Evolutionary conservation across 2,888 invertebrate genomes (phyloP).

Genomic region (Drosophila melanosoma): DNA sequence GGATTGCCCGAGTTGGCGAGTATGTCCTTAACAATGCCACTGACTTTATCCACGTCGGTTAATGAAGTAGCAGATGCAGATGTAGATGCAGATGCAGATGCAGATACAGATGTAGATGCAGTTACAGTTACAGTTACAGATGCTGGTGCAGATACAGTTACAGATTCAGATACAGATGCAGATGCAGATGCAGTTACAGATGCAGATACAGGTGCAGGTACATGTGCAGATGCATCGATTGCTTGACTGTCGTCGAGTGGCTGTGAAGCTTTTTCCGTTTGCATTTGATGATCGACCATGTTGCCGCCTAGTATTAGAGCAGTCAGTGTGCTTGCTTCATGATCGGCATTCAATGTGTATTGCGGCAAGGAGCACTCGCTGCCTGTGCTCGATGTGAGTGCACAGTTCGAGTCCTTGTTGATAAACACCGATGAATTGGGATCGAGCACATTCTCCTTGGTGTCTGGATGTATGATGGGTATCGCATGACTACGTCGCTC

Average conservation of each 20-base stretch:
- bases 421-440: slow-evolving; percentile 62
- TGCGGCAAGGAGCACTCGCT: slow-evolving; percentile 54
- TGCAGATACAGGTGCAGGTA: not conserved
- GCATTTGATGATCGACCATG: slow-evolving; percentile 74
- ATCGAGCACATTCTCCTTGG: slow-evolving; percentile 80
- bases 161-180: not conserved
- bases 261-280: slow-evolving; percentile 56
- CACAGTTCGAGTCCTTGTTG: slow-evolving; percentile 60
- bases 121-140: not conserved
- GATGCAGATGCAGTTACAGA: not conserved
- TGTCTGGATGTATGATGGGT: slow-evolving; percentile 83
- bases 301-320: slow-evolving; percentile 34
- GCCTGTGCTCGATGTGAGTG: slow-evolving; percentile 56
- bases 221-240: not conserved
- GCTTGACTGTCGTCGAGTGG: not conserved
- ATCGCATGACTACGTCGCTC: slow-evolving; percentile 82
- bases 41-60: slow-evolving; percentile 69
- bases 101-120: slow-evolving; percentile 1
- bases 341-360: slow-evolving; percentile 34
- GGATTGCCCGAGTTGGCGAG: slow-evolving; percentile 62
- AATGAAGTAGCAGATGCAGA: slow-evolving; percentile 9
- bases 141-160: slow-evolving; percentile 1
- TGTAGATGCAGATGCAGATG: not conserved
- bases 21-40: slow-evolving; percentile 70
- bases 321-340: slow-evolving; percentile 24